Evolutionary conservation across 2,888 invertebrate genomes (phyloP), one percentile per base, ranked within the genome.

Genomic region (Tridacna gigas): DNA sequence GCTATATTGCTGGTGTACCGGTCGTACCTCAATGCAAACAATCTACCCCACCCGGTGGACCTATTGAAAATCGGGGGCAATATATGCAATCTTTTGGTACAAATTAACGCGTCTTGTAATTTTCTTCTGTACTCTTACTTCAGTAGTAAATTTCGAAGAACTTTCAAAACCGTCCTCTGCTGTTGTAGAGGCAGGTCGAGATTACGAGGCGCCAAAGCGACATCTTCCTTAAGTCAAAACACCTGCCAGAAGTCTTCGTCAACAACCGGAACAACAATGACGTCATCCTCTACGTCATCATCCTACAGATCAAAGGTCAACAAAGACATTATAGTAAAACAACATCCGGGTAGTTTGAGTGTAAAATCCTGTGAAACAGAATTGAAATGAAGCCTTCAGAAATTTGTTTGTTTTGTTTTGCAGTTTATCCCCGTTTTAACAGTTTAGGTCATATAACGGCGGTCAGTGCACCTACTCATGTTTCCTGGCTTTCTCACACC

Each of bases 81-180:
- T 94, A 95, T 97, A 67, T 96, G 96, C 93, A 97, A 97, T 93
- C 95, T 97, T 69, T 95, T 97, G 80, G 96, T 96, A 28, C 96
- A 96, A 80, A 95, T 97, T 80, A 97, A 97, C 95, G 97, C 97
- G 12, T 96, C 97, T 0, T 96, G 96, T 74, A 97, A 97, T 95
- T 97, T 97, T 94, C 95, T 97, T 89, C 95, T 97, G 83, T 97
- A 97, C 94, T 97, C 97, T 90, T 96, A 96, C 69, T 96, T 97
- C 93, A 97, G 97, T 88, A 96, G 96, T 92, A 96, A 97, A 91
- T 97, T 97, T 95, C 95, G 97, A 67, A 96, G 96, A 89, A 97
- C 97, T 3, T 95, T 95, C 88, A 88, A 88, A 66, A 84, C 83
- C 11, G 71, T 91, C 3, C 69, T 92, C 15, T 92, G 92, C 82